A percentile compares a stretch with the other conserved stretches of the same genome.
Evolutionary conservation across 2,888 invertebrate genomes (phyloP).

Genomic region (Pollenia griseotomentosa): DNA sequence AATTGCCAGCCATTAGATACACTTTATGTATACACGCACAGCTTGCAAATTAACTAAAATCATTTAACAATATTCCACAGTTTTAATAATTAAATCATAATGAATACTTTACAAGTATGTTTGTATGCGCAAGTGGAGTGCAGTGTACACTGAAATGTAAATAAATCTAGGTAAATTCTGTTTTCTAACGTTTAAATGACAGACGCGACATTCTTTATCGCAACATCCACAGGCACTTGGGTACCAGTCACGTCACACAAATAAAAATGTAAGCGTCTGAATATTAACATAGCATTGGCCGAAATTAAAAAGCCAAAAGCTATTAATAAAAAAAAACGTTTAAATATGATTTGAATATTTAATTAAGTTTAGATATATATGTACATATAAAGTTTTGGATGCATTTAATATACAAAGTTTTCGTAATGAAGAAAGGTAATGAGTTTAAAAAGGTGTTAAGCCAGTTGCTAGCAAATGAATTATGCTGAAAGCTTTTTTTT

Average conservation of each 20-base stretch:
- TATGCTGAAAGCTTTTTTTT: background rate
- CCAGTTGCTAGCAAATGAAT: background rate
- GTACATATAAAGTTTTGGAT: background rate
- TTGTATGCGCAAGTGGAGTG: conserved; percentile 6
- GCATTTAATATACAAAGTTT: background rate
- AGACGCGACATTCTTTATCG: conserved; percentile 9
- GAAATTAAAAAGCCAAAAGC: conserved; percentile 55
- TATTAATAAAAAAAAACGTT: conserved; percentile 29
- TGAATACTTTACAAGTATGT: background rate
- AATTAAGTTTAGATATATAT: conserved; percentile 12
- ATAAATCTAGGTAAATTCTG: conserved; percentile 30
- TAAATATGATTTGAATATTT: conserved; percentile 37
- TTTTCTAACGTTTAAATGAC: background rate
- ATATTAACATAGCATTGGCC: conserved; percentile 66
- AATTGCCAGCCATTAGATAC: conserved; percentile 28
- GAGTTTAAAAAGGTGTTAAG: conserved; percentile 15
- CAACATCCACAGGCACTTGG: conserved; percentile 7
- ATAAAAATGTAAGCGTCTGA: conserved; percentile 39
- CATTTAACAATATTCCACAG: conserved; percentile 28
- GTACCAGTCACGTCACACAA: conserved; percentile 53
- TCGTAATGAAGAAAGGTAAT: conserved; percentile 7
- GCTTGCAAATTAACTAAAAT: conserved; percentile 52
- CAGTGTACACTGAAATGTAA: conserved; percentile 46
- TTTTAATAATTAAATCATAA: conserved; percentile 50
- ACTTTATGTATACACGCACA: conserved; percentile 28